Conservation (phyloP, 2,888 invertebrate species). For the Achlya flavicornis region DNA sequence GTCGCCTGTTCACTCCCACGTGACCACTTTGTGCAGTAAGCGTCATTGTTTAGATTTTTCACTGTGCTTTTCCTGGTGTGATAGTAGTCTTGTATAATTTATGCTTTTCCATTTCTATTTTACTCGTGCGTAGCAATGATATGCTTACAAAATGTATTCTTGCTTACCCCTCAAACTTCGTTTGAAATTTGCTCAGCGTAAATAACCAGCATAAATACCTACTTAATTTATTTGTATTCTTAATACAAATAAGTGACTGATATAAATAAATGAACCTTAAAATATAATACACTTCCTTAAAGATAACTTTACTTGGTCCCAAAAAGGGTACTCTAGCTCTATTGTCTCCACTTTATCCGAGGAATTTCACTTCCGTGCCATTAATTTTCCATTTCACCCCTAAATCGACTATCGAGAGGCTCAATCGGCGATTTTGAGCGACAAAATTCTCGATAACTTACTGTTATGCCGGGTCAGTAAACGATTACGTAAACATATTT, state of each 20-base stretch:
- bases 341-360: conserved; percentile 65
- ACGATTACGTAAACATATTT: conserved; percentile 48
- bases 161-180: no score
- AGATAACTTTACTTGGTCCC: conserved; percentile 31
- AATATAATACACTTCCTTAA: neutral
- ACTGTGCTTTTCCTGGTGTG: conserved; percentile 36
- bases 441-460: conserved; percentile 63
- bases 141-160: neutral
- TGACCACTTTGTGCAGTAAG: conserved; percentile 36
- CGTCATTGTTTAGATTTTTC: conserved; percentile 45
- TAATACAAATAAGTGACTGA: neutral
- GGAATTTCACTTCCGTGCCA: conserved; percentile 74
- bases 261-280: neutral
- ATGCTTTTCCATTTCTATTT: conserved; percentile 20
- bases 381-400: conserved; percentile 75
- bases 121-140: neutral
- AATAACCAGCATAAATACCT: no score
- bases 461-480: conserved; percentile 50
- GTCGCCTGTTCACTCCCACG: conserved; percentile 39
- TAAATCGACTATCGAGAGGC: conserved; percentile 69
- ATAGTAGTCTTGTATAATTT: conserved; percentile 35
- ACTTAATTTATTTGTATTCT: no score
- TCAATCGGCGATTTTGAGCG: conserved; percentile 58
- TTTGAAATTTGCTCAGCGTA: neutral
- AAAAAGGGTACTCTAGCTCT: conserved; percentile 52